Evolutionary conservation across 2,888 invertebrate genomes (phyloP).

Genomic region (Anticlea derivata): DNA sequence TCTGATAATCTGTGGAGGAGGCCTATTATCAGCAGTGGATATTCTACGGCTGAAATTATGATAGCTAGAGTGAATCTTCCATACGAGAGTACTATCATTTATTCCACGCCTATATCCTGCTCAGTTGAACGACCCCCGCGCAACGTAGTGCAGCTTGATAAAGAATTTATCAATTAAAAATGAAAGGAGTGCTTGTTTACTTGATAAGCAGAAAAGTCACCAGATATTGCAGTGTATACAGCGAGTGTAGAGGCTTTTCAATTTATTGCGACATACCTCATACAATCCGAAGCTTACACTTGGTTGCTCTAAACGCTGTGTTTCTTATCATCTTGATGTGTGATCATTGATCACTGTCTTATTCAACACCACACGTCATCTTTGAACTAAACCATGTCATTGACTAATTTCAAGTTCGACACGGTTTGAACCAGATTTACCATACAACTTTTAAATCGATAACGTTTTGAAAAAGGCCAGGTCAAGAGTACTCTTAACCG

Average conservation of each 20-base stretch:
- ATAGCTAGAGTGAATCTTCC: slow-evolving; percentile 1
- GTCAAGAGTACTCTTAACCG: no score
- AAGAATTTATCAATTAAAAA: slow-evolving; percentile 52
- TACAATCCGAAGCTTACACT: background rate
- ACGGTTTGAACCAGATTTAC: no score
- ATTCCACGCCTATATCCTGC: slow-evolving; percentile 56
- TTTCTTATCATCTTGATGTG: background rate
- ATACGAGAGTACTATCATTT: slow-evolving; percentile 3
- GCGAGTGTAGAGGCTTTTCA: slow-evolving; percentile 3
- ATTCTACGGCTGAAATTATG: no score
- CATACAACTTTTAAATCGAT: no score
- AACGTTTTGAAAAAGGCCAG: no score
- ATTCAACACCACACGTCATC: no score
- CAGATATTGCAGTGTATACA: slow-evolving; percentile 9
- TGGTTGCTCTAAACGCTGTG: no score
- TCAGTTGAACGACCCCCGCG: slow-evolving; percentile 55
- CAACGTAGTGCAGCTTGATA: slow-evolving; percentile 45
- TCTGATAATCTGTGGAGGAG: no score
- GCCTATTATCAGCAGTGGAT: no score
- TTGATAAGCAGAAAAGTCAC: slow-evolving; percentile 30
- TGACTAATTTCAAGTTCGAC: no score
- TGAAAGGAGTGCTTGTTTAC: slow-evolving; percentile 36
- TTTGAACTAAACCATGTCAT: no score
- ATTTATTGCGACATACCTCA: background rate
- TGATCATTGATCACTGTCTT: background rate